phyloP scores from a whole-genome alignment of 1,140 invertebrate genomes.

The Zaprionus camerounensis region DNA sequence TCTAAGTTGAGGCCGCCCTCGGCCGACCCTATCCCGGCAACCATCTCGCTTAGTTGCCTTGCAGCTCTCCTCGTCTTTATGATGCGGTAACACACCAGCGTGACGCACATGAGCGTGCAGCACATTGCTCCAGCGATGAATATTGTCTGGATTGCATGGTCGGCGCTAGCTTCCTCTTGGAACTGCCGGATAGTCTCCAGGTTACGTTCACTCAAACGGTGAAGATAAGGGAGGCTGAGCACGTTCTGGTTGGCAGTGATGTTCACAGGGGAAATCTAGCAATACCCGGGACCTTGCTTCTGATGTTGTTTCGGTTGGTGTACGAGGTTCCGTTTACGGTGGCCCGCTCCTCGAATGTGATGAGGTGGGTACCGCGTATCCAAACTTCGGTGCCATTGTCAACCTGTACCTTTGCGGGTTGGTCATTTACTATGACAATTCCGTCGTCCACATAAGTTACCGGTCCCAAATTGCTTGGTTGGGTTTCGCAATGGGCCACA shows the following conservation, averaged over 20 bases:
- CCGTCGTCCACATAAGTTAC: slow-evolving; percentile 17
- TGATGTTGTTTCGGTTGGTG: neutral
- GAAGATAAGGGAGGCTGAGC: slow-evolving; percentile 3
- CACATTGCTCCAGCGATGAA: too few relatives aligned
- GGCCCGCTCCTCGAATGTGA: slow-evolving; percentile 20
- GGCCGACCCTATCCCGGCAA: slow-evolving; percentile 29
- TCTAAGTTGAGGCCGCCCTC: slow-evolving; percentile 18
- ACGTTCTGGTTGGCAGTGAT: neutral
- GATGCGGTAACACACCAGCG: neutral
- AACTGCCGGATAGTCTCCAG: too few relatives aligned
- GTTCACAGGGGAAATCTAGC: neutral
- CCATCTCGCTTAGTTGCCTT: slow-evolving; percentile 7
- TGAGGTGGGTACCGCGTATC: slow-evolving; percentile 28
- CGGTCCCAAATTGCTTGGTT: slow-evolving; percentile 20
- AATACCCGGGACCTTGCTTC: neutral
- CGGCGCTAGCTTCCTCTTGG: too few relatives aligned
- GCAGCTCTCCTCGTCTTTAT: slow-evolving; percentile 12
- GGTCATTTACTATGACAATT: slow-evolving; percentile 34
- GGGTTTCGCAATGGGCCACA: slow-evolving; percentile 21
- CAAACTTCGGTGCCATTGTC: slow-evolving; percentile 23
- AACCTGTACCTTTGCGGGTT: slow-evolving; percentile 19
- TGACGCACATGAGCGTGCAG: too few relatives aligned
- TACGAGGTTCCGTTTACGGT: slow-evolving; percentile 25
- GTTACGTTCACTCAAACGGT: too few relatives aligned
- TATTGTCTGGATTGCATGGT: too few relatives aligned